These are phyloP conservation scores for Nasonia longicornis DNA, from an alignment of 1,140 invertebrate species.

Conservation along the genomic window DNA sequence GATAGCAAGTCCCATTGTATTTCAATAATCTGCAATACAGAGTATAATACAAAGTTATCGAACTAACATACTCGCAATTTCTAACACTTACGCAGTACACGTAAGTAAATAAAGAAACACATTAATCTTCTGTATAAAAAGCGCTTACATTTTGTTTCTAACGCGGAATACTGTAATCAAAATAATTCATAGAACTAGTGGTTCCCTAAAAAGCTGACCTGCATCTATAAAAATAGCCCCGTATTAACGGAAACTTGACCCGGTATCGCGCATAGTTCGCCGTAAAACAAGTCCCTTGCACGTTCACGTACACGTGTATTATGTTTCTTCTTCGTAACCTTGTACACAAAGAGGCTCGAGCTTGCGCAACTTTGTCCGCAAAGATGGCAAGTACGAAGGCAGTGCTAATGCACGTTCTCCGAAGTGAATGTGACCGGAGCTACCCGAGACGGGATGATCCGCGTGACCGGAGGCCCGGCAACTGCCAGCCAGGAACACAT, in stretches of 20 bases:
- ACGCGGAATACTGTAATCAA: not conserved
- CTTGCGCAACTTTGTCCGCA: conserved; percentile 51
- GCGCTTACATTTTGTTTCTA: no score
- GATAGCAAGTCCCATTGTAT: no score
- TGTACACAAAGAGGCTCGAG: conserved; percentile 53
- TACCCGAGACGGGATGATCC: not conserved
- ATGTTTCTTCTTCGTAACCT: conserved; percentile 37
- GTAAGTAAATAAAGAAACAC: not conserved
- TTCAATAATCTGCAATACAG: not conserved
- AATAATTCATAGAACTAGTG: not conserved
- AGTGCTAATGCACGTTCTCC: conserved; percentile 50
- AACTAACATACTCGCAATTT: not conserved
- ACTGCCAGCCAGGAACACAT: not conserved
- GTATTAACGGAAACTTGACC: not conserved
- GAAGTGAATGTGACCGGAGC: conserved; percentile 51
- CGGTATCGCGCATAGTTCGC: not conserved
- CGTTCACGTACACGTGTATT: not conserved
- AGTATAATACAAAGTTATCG: not conserved
- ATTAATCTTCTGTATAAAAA: not conserved
- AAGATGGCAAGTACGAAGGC: conserved; percentile 48
- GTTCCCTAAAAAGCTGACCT: not conserved
- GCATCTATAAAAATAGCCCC: not conserved
- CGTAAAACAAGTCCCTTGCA: not conserved
- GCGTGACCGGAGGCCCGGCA: not conserved
- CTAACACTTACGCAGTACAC: not conserved